Conservation (phyloP, 2,888 invertebrate species). For the Punctoribates punctum region DNA sequence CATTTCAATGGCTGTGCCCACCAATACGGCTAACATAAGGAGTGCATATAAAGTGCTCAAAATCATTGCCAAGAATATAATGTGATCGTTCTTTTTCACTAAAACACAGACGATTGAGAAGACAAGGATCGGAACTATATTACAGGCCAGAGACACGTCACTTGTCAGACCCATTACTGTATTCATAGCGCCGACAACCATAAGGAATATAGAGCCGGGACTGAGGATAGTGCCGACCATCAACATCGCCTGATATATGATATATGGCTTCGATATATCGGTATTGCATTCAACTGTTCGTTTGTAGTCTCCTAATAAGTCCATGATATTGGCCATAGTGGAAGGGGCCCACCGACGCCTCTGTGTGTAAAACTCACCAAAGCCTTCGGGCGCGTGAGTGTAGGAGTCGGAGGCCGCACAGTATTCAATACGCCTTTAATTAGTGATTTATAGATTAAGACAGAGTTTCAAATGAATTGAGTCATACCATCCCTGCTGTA, state of each 20-base stretch:
- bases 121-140: slow-evolving; percentile 79
- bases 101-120: slow-evolving; percentile 66
- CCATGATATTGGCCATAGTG: slow-evolving; percentile 61
- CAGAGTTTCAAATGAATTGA: slow-evolving; percentile 52
- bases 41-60: slow-evolving; percentile 94
- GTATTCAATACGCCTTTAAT: slow-evolving; percentile 65
- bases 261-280: slow-evolving; percentile 56
- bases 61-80: slow-evolving; percentile 89
- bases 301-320: slow-evolving; percentile 56
- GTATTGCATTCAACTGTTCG: slow-evolving; percentile 57
- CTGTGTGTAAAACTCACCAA: slow-evolving; percentile 59
- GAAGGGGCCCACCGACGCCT: slow-evolving; percentile 61
- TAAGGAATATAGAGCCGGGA: slow-evolving; percentile 75
- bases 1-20: slow-evolving; percentile 63
- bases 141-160: slow-evolving; percentile 77
- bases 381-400: slow-evolving; percentile 58
- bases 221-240: slow-evolving; percentile 73
- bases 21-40: slow-evolving; percentile 99
- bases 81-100: slow-evolving; percentile 59
- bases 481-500: slow-evolving; percentile 91
- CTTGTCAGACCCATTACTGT: slow-evolving; percentile 61
- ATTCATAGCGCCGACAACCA: slow-evolving; percentile 76
- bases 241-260: slow-evolving; percentile 57
- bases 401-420: slow-evolving; percentile 80
- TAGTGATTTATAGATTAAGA: too few species aligned